A percentile compares a stretch with the other conserved stretches of the same genome.
Evolutionary conservation across 2,888 invertebrate species (phyloP).

Genomic region (Deilephila elpenor): DNA sequence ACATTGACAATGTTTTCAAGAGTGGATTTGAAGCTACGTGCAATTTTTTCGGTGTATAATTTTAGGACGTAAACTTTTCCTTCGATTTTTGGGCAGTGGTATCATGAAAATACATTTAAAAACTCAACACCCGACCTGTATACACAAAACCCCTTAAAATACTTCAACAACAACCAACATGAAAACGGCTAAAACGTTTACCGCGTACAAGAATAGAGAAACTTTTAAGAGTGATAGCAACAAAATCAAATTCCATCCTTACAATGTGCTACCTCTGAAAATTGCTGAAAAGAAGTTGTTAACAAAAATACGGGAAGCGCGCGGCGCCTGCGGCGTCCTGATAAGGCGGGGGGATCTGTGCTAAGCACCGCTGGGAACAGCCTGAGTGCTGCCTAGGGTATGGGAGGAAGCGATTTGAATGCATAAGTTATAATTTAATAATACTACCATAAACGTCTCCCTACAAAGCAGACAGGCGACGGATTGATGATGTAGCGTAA

Average conservation of each 20-base stretch:
- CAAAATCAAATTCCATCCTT: conserved; percentile 64
- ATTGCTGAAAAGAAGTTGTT: conserved; percentile 81
- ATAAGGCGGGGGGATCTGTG: conserved; percentile 71
- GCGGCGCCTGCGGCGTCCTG: conserved; percentile 73
- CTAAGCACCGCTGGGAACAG: conserved; percentile 62
- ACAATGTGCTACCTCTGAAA: conserved; percentile 51
- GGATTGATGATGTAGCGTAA: no score
- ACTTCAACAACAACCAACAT: background rate
- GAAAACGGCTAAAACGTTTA: background rate
- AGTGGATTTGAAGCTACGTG: no score
- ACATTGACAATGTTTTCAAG: no score
- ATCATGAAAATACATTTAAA: no score
- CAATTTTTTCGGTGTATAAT: no score
- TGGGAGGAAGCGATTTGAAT: conserved; percentile 45
- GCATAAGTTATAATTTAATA: background rate
- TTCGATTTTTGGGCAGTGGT: no score
- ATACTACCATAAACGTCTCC: no score
- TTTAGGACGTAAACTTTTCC: no score
- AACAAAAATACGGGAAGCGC: conserved; percentile 76
- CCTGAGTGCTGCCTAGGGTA: conserved; percentile 43
- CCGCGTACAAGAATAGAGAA: background rate
- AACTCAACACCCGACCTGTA: background rate
- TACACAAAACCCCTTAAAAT: background rate
- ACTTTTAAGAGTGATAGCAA: conserved; percentile 47
- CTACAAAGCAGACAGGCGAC: no score